Percentiles rank a stretch among this genome's conserved stretches.
phyloP scores from a whole-genome alignment of 2,113 vertebrate genomes.

The Laticauda laticaudata region DNA sequence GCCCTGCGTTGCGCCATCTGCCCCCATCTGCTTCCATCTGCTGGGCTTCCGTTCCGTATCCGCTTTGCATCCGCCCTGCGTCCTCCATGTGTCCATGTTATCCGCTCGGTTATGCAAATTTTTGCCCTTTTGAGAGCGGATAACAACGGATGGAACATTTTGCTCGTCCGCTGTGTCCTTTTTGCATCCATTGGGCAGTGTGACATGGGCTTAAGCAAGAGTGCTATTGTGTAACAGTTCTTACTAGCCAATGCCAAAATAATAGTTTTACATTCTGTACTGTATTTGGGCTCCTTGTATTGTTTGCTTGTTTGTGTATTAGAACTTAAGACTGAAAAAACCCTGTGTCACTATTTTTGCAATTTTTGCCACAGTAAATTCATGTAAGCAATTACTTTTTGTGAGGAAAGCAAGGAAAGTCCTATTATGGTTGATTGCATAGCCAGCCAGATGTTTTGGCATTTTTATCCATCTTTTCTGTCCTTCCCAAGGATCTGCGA shows the following conservation, averaged over 20 bases:
- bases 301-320: background rate
- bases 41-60: too few species aligned
- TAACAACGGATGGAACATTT: too few species aligned
- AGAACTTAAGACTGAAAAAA: background rate
- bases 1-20: too few species aligned
- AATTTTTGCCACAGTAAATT: background rate
- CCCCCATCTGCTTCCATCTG: too few species aligned
- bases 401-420: background rate
- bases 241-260: background rate
- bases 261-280: background rate
- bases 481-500: background rate
- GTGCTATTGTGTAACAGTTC: background rate
- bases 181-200: too few species aligned
- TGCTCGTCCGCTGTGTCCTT: too few species aligned
- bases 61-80: too few species aligned
- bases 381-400: background rate
- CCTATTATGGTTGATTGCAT: background rate
- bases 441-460: background rate
- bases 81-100: too few species aligned
- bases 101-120: too few species aligned
- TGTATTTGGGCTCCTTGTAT: background rate
- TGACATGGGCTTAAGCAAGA: too few species aligned
- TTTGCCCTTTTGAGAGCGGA: too few species aligned
- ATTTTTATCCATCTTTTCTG: background rate
- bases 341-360: background rate